phyloP scores from a whole-genome alignment of 2,113 vertebrate species.

The Tor tambroides region DNA sequence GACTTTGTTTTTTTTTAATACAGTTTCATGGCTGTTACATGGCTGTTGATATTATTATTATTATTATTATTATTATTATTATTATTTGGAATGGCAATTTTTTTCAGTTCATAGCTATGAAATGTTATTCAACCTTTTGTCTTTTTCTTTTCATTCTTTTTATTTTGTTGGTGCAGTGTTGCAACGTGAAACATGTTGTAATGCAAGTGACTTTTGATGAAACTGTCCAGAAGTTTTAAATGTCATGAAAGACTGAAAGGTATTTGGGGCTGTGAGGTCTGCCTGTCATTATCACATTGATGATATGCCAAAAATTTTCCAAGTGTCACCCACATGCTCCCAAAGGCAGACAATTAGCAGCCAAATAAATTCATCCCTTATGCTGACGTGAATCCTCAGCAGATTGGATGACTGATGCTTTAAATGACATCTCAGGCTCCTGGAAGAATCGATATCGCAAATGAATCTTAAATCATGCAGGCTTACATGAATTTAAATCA shows the following conservation, averaged over 20 bases:
- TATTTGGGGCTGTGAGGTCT: constrained; percentile 36
- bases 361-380: constrained; percentile 51
- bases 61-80: no score
- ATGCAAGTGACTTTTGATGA: background rate
- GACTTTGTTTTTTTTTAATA: background rate
- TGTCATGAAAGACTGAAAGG: constrained; percentile 39
- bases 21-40: background rate
- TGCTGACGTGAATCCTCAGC: constrained; percentile 55
- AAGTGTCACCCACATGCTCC: constrained; percentile 43
- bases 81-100: no score
- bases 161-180: background rate
- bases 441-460: constrained; percentile 49
- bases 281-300: constrained; percentile 57
- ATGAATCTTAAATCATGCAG: constrained; percentile 53
- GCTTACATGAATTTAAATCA: constrained; percentile 46
- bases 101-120: background rate
- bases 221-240: constrained; percentile 47
- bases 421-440: constrained; percentile 43
- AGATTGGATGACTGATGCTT: constrained; percentile 45
- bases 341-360: constrained; percentile 48
- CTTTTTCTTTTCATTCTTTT: background rate
- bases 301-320: constrained; percentile 53
- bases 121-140: background rate
- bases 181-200: background rate
- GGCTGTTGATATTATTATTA: no score